These are phyloP conservation scores for Megalonaias nervosa DNA, from an alignment of 1,140 invertebrate species.

Conservation along the genomic window DNA sequence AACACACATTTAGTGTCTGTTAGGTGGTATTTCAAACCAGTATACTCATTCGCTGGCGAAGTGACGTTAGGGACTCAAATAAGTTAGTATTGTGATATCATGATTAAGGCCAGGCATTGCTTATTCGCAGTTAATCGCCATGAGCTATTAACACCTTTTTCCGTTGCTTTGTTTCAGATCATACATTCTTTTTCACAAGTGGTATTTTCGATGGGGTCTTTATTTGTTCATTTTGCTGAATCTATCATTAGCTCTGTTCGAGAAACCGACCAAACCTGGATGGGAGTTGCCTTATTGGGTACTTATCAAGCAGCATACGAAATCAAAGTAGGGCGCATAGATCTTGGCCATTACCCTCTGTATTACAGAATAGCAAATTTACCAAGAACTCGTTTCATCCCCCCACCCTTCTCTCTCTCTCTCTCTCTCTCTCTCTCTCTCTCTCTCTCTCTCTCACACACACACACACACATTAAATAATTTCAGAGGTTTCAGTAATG, in stretches of 20 bases:
- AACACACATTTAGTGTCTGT: no score
- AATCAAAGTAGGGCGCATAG: not conserved
- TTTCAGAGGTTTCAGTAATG: no score
- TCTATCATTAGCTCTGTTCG: conserved; percentile 71
- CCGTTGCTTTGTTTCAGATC: conserved; percentile 50
- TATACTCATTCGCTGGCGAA: no score
- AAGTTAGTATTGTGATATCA: no score
- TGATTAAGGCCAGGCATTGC: no score
- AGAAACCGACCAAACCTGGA: conserved; percentile 69
- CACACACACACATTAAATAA: not conserved
- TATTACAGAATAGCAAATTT: not conserved
- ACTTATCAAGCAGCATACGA: conserved; percentile 26
- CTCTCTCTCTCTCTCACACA: not conserved
- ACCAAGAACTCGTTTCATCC: no score
- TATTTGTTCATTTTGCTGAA: conserved; percentile 70
- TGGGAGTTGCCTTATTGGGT: conserved; percentile 70
- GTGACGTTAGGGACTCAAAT: no score
- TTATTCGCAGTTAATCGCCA: no score
- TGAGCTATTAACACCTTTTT: not conserved
- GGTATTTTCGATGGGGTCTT: conserved; percentile 60
- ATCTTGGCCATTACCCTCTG: not conserved
- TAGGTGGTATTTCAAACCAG: no score
- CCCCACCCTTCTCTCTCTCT: not conserved
- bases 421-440: conserved; percentile 5
- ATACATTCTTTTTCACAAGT: conserved; percentile 65